Evolutionary conservation across 2,888 invertebrate species (phyloP), one percentile per base, ranked within the genome.

Genomic region (Pseudanteris insignis): DNA sequence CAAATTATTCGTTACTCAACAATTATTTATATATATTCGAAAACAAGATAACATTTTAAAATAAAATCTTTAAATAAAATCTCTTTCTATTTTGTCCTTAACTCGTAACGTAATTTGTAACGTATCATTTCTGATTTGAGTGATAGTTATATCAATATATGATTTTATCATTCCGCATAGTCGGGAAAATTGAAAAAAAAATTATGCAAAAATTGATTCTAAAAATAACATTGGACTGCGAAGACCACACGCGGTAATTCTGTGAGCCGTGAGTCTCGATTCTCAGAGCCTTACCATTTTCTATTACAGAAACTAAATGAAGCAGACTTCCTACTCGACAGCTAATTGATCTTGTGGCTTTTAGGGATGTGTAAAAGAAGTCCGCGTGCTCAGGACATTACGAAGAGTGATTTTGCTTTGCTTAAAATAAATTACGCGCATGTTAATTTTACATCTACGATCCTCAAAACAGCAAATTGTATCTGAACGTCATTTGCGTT

Each of bases 291-390:
- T 60, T 60, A 50, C 64, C 61, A 62, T 62, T 66, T 66, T 66
- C 64, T 62, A 64, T 60, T 64, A 61, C 54, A 53, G 59, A 64
- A 57, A 62, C 65, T 64, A 63, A 68, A 68, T 68, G 67, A 64
- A 66, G 63, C 66, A 64, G 66, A 68, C 65, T 66, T 66, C 66
- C 68, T 64, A 62, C 65, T 66, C 63, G 61, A 60, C 61, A 60
- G 60, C 64, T 66, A 67, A 68, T 68, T 66, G 65, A 67, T 67
- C 66, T 65, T 64, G 53, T 57, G 64, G 60, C 64, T 64, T 55
- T 60, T 53, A 55, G 64, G 37, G 57, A 60, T 53, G 48, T 59
- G 64, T 59, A 64, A 64, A 64, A 64, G 64, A 64, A 64, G 54
- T 64, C 26, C 60, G 64, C 64, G 55, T 60, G 53, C 41, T 38